Evolutionary conservation across 2,113 vertebrate genomes (phyloP).

Genomic region (Rhinolophus sinicus): DNA sequence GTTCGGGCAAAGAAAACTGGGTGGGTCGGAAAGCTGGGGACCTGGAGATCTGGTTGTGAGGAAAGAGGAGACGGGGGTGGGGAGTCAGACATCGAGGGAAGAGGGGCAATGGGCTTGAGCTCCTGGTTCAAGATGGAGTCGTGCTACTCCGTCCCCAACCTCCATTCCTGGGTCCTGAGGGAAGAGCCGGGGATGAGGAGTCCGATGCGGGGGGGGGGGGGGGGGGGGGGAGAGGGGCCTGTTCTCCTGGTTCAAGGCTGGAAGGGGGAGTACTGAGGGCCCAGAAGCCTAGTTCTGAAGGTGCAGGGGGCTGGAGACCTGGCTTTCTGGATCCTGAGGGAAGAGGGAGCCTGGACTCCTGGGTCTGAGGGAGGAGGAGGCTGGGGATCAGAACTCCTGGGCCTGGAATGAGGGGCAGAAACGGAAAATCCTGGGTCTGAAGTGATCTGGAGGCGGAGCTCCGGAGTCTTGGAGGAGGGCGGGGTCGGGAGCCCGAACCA

Average conservation of each 20-base stretch:
- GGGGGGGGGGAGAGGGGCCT: too few species aligned
- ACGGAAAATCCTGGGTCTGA: neutral
- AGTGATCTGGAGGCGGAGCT: neutral
- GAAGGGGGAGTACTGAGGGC: neutral
- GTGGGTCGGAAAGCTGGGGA: too few species aligned
- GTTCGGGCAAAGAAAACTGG: neutral
- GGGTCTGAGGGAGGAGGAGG: too few species aligned
- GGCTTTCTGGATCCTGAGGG: neutral
- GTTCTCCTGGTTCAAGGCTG: neutral
- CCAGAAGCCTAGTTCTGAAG: neutral
- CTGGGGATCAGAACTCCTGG: neutral
- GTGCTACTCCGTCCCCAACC: rapidly evolving
- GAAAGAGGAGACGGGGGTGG: neutral
- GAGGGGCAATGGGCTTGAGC: neutral
- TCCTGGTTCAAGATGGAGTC: neutral
- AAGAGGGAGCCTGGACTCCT: neutral
- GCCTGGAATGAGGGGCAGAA: neutral
- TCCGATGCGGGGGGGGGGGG: too few species aligned
- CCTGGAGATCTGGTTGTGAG: neutral
- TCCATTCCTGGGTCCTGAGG: neutral
- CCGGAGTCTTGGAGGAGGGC: neutral
- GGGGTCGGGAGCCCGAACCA: neutral
- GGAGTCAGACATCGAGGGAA: neutral
- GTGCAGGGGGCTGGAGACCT: neutral
- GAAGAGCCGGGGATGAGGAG: neutral